Base-by-base conservation (phyloP, 2,797 vertebrate genomes). In the Limosa lapponica region DNA sequence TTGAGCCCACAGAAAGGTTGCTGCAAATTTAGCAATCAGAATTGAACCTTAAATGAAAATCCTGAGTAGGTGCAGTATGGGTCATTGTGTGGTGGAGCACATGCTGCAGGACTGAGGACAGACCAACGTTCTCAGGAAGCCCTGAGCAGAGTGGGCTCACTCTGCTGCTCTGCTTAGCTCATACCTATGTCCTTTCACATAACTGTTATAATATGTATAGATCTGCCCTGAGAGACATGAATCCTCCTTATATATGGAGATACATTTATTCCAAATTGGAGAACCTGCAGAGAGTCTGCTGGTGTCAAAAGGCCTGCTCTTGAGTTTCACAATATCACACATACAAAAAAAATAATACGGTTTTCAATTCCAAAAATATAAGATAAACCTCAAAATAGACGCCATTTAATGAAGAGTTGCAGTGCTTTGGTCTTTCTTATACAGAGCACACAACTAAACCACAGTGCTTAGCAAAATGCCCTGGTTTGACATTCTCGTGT, bases 71-170 rank as follows among this genome's bases (percentile, higher is more conserved):
- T 13, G 49, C 59, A 17, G 49, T 5, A 23, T 8, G 62, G 74
- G 23, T 49, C 6, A 6, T 7, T 36, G n/a, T 4, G 13, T 44
- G 20, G 55, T 16, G 25, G 23, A 62, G 54, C 32, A 27, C 4
- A 1, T 6, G 43, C 52, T 28, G 57, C 39, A 52, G 82, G 32
- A 3, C 48, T 20, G 17, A 65, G 52, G 58, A 46, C 44, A 52
- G 36, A 17, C 1, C 1, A 44, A 11, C 0, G 0, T 34, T 86
- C 58, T 30, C 1, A 2, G 58, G 65, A 36, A 83, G 58, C 30
- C 72, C 61, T 65, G 82, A 13, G 43, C 87, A 72, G 27, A 13
- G 32, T 1, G 19, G 37, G 17, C 24, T 87, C 0, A 0, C 41
- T 52, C 19, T 36, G 59, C 39, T 69, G 54, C 55, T 85, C 79